A percentile compares a stretch with the other conserved stretches of the same genome.
Conservation (phyloP, 2,797 vertebrate species). For the Urosaurus nigricauda region DNA sequence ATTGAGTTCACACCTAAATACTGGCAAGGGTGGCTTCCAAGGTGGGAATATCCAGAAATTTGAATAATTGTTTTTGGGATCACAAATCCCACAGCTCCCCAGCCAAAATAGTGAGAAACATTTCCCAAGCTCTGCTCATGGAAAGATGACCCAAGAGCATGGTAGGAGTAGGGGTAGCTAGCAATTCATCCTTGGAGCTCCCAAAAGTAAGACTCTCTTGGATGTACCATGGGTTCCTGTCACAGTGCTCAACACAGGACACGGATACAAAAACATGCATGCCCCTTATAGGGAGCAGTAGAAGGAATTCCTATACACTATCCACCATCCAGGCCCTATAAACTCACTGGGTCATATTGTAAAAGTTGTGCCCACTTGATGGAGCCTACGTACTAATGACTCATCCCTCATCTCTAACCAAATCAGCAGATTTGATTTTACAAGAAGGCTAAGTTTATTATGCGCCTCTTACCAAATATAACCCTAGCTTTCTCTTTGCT, state of each 20-base stretch:
- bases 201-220: too few relatives aligned
- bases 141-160: background rate
- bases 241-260: background rate
- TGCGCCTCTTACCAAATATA: conserved; percentile 76
- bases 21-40: conserved; percentile 1
- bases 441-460: conserved; percentile 78
- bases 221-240: too few relatives aligned
- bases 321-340: background rate
- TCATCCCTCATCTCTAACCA: conserved; percentile 68
- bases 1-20: conserved; percentile 34
- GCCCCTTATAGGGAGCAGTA: background rate
- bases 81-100: too few relatives aligned
- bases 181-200: background rate
- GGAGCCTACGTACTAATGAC: conserved; percentile 65
- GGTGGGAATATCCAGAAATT: too few relatives aligned
- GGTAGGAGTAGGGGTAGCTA: background rate
- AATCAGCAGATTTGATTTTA: conserved; percentile 75
- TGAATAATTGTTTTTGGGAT: too few relatives aligned
- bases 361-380: conserved; percentile 54
- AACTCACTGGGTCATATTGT: background rate
- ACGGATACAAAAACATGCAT: too few relatives aligned
- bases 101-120: background rate
- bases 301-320: background rate
- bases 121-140: background rate
- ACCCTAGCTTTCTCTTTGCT: conserved; percentile 74